Evolutionary conservation across 2,888 invertebrate species (phyloP).

Genomic region (Coelinius sp.): DNA sequence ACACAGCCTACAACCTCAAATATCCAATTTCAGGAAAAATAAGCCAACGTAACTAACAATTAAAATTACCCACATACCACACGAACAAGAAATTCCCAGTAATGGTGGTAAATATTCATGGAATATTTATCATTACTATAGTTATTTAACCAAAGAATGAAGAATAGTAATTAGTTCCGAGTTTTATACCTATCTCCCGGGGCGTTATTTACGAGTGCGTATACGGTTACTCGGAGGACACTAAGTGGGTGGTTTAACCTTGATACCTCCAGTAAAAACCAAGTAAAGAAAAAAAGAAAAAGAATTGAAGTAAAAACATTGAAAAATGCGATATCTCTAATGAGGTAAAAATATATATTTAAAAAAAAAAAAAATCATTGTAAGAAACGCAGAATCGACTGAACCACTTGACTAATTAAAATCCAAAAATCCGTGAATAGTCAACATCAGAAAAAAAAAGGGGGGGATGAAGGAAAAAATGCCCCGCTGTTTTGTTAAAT

Average conservation of each 20-base stretch:
- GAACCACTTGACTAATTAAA: constrained; percentile 1
- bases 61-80: not conserved
- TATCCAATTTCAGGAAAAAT: not conserved
- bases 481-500: constrained; percentile 62
- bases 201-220: constrained; percentile 21
- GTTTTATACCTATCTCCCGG: constrained; percentile 5
- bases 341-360: not conserved
- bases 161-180: constrained; percentile 19
- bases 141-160: not conserved
- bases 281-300: not conserved
- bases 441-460: constrained; percentile 24
- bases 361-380: not conserved
- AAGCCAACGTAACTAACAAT: not conserved
- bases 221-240: constrained; percentile 19
- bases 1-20: constrained; percentile 1
- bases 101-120: not conserved
- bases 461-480: constrained; percentile 43
- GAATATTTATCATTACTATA: constrained; percentile 14
- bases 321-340: not conserved
- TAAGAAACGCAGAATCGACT: too few relatives aligned
- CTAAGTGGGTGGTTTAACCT: constrained; percentile 22
- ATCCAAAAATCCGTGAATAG: not conserved
- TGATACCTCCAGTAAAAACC: constrained; percentile 8
- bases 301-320: not conserved
- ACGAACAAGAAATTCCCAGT: not conserved